phyloP scores from a whole-genome alignment of 1,140 invertebrate species.

The Conopomorpha cramerella region DNA sequence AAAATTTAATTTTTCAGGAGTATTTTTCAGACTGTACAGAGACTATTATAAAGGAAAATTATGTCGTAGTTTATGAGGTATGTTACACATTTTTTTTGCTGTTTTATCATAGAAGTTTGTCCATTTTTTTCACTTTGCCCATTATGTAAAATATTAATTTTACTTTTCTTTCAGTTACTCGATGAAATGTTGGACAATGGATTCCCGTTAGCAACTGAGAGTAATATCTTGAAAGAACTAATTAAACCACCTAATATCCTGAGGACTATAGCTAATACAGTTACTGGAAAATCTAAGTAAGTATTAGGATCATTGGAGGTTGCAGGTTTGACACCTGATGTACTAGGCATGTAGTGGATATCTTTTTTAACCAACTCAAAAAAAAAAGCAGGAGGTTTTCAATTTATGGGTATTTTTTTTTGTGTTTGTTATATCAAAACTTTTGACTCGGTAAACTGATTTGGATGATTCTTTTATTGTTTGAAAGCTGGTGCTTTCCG shows the following conservation, averaged over 20 bases:
- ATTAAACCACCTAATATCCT: conserved; percentile 99
- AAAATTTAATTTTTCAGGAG: conserved; percentile 66
- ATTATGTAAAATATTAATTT: conserved; percentile 70
- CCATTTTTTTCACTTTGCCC: background rate
- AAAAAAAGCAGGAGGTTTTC: too few relatives aligned
- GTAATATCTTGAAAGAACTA: conserved; percentile 97
- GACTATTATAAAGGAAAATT: conserved; percentile 96
- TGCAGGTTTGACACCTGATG: too few relatives aligned
- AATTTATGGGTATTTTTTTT: too few relatives aligned
- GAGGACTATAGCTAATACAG: conserved; percentile 95
- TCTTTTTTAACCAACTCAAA: too few relatives aligned
- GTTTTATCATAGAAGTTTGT: background rate
- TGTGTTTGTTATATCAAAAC: too few relatives aligned
- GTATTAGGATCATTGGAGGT: too few relatives aligned
- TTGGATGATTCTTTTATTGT: too few relatives aligned
- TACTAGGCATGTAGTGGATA: too few relatives aligned
- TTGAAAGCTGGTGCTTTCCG: too few relatives aligned
- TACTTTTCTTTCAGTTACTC: conserved; percentile 74
- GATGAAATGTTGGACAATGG: conserved; percentile 99
- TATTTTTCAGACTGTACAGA: conserved; percentile 98
- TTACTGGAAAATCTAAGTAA: conserved; percentile 97
- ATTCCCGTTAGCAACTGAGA: conserved; percentile 97
- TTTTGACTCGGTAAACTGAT: too few relatives aligned
- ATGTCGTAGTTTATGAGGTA: conserved; percentile 98
- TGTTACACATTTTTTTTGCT: conserved; percentile 6